Conservation (phyloP, 2,888 invertebrate genomes). For the Sphaeridia pumilis region DNA sequence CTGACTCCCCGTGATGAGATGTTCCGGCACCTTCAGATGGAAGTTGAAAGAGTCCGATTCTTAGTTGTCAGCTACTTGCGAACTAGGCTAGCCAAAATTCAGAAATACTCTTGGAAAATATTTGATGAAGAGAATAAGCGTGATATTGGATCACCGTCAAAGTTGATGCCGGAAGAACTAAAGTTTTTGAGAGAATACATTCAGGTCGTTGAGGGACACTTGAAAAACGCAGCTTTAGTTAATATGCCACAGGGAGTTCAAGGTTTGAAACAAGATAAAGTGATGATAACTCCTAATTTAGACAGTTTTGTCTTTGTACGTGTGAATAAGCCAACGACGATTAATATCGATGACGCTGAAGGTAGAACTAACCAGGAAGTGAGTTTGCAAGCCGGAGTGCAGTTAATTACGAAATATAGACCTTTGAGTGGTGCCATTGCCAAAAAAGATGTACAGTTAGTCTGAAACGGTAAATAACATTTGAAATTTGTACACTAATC, state of each 20-base stretch:
- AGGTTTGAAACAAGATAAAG: neutral
- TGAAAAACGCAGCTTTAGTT: constrained; percentile 3
- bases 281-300: constrained; percentile 9
- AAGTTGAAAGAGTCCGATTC: constrained; percentile 15
- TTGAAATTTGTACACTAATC: no score
- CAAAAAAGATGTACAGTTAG: constrained; percentile 1
- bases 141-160: neutral
- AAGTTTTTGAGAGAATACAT: constrained; percentile 18
- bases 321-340: neutral
- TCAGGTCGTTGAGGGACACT: constrained; percentile 13
- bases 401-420: constrained; percentile 9
- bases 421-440: constrained; percentile 1
- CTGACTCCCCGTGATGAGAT: constrained; percentile 4
- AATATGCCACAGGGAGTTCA: constrained; percentile 11
- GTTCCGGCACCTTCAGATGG: constrained; percentile 11
- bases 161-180: constrained; percentile 11
- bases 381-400: neutral
- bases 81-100: constrained; percentile 18
- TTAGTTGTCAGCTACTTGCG: constrained; percentile 13
- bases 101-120: constrained; percentile 14
- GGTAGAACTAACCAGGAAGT: neutral
- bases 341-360: constrained; percentile 6
- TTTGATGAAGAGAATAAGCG: constrained; percentile 13
- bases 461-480: no score
- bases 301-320: constrained; percentile 16